These are phyloP conservation scores for Myiotriccus ornatus DNA, from an alignment of 2,797 vertebrate genomes.

Conservation along the genomic window DNA sequence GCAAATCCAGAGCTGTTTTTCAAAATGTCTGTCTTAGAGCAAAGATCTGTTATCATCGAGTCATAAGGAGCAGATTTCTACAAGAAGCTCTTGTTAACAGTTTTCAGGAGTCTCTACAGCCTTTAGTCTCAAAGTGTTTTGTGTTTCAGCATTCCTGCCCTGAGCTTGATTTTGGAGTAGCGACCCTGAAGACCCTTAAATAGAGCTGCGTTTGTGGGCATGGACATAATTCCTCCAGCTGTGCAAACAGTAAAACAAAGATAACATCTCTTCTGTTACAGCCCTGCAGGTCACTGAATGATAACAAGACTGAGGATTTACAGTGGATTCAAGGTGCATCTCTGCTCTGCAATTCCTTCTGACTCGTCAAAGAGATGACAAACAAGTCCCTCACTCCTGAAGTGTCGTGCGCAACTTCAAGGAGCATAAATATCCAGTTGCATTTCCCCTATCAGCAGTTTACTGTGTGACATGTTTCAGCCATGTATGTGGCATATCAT, in stretches of 20 bases:
- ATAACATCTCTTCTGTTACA: neutral
- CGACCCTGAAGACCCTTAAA: slow-evolving; percentile 36
- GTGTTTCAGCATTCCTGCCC: neutral
- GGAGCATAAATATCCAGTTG: slow-evolving; percentile 50
- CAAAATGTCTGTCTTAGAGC: neutral
- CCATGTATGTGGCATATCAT: neutral
- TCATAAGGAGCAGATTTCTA: neutral
- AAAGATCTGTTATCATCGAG: neutral
- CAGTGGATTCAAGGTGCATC: slow-evolving; percentile 42
- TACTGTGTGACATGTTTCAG: neutral
- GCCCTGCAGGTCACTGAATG: slow-evolving; percentile 44
- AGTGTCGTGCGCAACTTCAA: neutral
- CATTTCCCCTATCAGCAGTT: neutral
- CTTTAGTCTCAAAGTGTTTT: neutral
- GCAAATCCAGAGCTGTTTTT: neutral
- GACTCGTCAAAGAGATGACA: slow-evolving; percentile 55
- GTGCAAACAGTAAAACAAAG: slow-evolving; percentile 45
- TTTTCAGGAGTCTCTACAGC: neutral
- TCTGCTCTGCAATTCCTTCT: slow-evolving; percentile 55
- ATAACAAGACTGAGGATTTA: slow-evolving; percentile 66
- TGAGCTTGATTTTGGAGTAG: neutral
- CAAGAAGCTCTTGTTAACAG: neutral
- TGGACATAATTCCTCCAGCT: slow-evolving; percentile 34
- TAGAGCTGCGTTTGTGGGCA: slow-evolving; percentile 20
- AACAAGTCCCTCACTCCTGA: slow-evolving; percentile 52